Conservation (phyloP, 53 echinoderm and acorn worm genomes). For the Hippasteria phrygiana region DNA sequence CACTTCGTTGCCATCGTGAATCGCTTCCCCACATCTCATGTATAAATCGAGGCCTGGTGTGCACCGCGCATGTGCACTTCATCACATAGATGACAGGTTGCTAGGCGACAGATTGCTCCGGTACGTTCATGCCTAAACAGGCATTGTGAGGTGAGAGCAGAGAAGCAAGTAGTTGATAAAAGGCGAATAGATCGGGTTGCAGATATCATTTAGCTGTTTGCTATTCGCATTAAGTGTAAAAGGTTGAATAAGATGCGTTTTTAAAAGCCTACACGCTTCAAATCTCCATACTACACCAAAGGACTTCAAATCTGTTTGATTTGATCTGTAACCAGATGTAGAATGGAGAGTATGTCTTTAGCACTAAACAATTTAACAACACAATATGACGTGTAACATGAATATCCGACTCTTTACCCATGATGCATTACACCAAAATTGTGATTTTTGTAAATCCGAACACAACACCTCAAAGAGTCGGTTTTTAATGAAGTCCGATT, state of each 20-base stretch:
- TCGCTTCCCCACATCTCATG: background rate
- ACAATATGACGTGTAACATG: too few species aligned
- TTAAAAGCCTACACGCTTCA: background rate
- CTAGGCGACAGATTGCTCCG: conserved; percentile 40
- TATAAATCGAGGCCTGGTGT: background rate
- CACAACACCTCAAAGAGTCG: too few species aligned
- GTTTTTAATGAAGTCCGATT: too few species aligned
- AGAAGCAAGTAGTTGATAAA: background rate
- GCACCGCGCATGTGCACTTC: conserved; percentile 16
- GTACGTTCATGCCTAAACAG: conserved; percentile 25
- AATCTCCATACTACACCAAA: too few species aligned
- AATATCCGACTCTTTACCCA: too few species aligned
- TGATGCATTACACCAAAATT: too few species aligned
- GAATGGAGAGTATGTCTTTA: too few species aligned
- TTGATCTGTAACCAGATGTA: too few species aligned
- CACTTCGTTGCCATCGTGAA: background rate
- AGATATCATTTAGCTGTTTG: background rate
- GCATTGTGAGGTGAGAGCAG: conserved; percentile 3
- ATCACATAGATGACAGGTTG: conserved; percentile 55
- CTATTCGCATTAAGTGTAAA: background rate
- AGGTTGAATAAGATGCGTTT: background rate
- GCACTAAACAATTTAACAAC: too few species aligned
- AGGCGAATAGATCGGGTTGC: background rate
- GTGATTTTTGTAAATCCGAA: too few species aligned
- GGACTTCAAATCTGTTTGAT: too few species aligned